These are phyloP conservation scores for Sinodicranocentrus sp. DNA, from an alignment of 2,888 invertebrate genomes.

Conservation along the genomic window DNA sequence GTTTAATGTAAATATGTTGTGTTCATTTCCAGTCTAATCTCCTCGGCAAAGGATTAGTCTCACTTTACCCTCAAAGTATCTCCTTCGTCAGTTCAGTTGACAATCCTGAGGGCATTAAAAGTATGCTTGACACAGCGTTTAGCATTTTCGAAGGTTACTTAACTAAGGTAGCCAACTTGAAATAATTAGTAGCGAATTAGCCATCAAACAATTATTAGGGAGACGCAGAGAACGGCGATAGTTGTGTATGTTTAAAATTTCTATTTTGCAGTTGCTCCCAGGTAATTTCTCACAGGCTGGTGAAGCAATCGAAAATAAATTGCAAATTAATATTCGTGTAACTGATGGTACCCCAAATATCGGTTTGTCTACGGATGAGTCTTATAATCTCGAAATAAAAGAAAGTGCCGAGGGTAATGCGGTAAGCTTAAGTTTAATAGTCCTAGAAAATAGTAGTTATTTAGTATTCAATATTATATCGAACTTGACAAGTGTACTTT, in stretches of 20 bases:
- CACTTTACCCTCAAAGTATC: conserved; percentile 45
- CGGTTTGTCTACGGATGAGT: conserved; percentile 54
- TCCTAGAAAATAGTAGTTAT: neutral
- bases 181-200: neutral
- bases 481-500: too few relatives aligned
- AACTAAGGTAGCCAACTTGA: conserved; percentile 5
- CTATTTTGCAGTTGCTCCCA: conserved; percentile 3
- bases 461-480: too few relatives aligned
- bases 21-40: neutral
- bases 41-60: conserved; percentile 24
- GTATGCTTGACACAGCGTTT: conserved; percentile 10
- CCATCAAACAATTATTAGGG: neutral
- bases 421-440: neutral
- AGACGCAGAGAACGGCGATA: neutral
- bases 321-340: conserved; percentile 22
- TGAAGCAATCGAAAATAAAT: neutral
- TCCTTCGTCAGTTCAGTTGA: neutral
- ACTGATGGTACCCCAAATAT: neutral
- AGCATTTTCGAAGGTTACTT: conserved; percentile 38
- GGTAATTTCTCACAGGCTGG: too few relatives aligned
- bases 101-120: conserved; percentile 7
- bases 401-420: neutral
- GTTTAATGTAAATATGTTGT: too few relatives aligned
- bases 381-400: conserved; percentile 40
- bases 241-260: neutral